These are phyloP conservation scores for Bilobella aurantiaca DNA, from an alignment of 1,140 invertebrate genomes.

Conservation along the genomic window DNA sequence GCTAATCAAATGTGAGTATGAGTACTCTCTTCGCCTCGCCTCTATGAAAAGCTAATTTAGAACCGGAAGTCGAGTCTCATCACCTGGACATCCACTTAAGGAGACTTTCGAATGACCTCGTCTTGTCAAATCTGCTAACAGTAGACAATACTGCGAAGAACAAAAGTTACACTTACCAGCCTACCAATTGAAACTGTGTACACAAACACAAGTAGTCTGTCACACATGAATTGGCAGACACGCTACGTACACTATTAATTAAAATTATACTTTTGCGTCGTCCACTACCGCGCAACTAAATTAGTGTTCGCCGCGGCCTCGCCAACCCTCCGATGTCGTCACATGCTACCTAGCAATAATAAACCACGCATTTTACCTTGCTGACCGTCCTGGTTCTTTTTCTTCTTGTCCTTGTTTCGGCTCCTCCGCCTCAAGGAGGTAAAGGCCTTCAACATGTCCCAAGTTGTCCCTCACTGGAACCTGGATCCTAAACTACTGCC, in stretches of 20 bases:
- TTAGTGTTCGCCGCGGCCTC: too few species aligned
- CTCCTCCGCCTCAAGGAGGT: constrained; percentile 24
- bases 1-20: background rate
- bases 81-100: background rate
- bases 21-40: too few species aligned
- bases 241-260: too few species aligned
- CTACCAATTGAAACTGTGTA: background rate
- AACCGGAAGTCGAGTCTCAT: background rate
- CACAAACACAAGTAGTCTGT: background rate
- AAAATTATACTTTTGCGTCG: background rate
- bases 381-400: constrained; percentile 7
- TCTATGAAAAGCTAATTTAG: constrained; percentile 2
- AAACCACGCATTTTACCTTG: background rate
- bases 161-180: background rate
- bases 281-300: background rate
- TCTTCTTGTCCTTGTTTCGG: too few species aligned
- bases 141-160: background rate
- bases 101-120: background rate
- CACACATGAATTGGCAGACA: background rate
- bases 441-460: constrained; percentile 33
- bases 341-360: too few species aligned
- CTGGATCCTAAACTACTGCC: background rate
- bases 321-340: too few species aligned
- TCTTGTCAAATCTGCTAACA: background rate
- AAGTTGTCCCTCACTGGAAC: background rate